Evolutionary conservation across 53 echinoderm and acorn worm genomes (phyloP), one percentile per base, ranked within the genome.

Genomic region (Holothuria scabra): DNA sequence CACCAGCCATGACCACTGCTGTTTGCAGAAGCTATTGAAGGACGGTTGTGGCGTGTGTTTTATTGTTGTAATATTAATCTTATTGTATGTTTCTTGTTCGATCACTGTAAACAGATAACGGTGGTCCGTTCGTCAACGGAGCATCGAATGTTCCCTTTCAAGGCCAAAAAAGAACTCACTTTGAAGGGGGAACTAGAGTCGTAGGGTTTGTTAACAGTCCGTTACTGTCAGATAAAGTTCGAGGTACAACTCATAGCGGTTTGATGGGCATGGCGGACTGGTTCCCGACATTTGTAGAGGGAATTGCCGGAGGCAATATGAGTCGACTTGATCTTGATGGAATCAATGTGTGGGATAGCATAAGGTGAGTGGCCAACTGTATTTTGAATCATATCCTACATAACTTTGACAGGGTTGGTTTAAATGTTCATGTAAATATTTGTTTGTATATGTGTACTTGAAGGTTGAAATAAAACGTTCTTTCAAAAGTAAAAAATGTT

Each of bases 231-330:
- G 76, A 56, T 18, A 14, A 14, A 28, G 76, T 76, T 76, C 46
- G 46, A 31, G 76, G 76, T 23, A 76, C 48, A 14, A 76, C 76
- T 22, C 48, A 41, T 22, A 76, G 48, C 19, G 76, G 76, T 52
- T 26, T 76, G 25, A 76, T 76, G 26, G 76, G 76, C 5, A 76
- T 76, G 46, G 76, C 56, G 6, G 76, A 76, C 48, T 76, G 76
- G 76, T 76, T 55, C 30, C 76, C 76, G 48, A 76, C 76, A 48
- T 76, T 76, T 26, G 52, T 76, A 46, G 76, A 76, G 52, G 56
- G 76, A 5, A 23, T 76, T 9, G 76, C 76, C 14, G 76, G 76
- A 26, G 76, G 76, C 12, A 19, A 24, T 28, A 56, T 46, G 26
- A 28, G 48, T 26, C 14, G 30, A 55, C 24, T 48, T 76, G 76